Conservation (phyloP, 2,797 vertebrate genomes). For the Tapera naevia region DNA sequence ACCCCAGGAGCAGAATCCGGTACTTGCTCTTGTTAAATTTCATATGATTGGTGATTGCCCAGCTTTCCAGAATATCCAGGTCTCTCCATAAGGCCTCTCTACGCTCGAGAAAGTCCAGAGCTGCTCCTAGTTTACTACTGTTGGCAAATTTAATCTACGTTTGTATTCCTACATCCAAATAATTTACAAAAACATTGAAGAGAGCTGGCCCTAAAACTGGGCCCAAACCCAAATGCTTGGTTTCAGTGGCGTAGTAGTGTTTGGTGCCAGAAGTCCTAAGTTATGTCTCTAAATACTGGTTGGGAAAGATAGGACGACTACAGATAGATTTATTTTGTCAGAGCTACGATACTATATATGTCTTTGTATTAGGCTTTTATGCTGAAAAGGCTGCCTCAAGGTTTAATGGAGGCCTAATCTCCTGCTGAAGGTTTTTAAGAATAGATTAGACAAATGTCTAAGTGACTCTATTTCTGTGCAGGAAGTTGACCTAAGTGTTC, state of each 20-base stretch:
- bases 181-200: no score
- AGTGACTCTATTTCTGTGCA: constrained; percentile 6
- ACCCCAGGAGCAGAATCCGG: no score
- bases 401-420: constrained; percentile 24
- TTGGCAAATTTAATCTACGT: no score
- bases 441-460: background rate
- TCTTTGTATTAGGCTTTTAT: background rate
- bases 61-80: no score
- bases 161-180: no score
- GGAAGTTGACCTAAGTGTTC: background rate
- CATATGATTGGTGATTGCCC: no score
- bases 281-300: background rate
- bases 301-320: background rate
- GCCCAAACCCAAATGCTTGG: background rate
- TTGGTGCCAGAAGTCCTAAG: background rate
- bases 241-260: background rate
- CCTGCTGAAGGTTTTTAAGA: constrained; percentile 2
- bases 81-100: no score
- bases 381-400: background rate
- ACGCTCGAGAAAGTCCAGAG: no score
- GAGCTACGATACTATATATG: background rate
- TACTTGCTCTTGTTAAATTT: no score
- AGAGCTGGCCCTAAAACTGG: no score
- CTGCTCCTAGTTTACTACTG: no score
- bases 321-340: background rate